Percentiles rank a stretch among this genome's conserved stretches.
Conservation (phyloP, 2,888 invertebrate species). For the Megamerina dolium region DNA sequence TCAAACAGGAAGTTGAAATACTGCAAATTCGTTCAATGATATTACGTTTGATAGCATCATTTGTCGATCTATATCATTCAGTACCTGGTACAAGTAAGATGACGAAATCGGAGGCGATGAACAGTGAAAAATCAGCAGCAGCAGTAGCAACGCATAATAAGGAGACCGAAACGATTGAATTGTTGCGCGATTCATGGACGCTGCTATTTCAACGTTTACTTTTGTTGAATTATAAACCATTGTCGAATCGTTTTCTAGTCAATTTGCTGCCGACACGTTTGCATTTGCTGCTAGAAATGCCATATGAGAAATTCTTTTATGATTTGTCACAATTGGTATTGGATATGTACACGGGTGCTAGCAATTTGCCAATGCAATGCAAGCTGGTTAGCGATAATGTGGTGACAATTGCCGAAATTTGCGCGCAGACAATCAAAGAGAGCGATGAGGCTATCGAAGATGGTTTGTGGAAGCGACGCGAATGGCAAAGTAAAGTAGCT, state of each 20-base stretch:
- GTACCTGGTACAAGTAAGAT: conserved; percentile 15
- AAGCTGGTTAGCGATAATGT: conserved; percentile 40
- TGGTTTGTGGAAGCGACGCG: conserved; percentile 51
- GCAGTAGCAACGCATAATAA: conserved; percentile 11
- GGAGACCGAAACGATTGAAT: conserved; percentile 35
- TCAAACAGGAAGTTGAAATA: conserved; percentile 44
- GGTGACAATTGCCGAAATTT: conserved; percentile 32
- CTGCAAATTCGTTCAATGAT: conserved; percentile 42
- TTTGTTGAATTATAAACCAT: conserved; percentile 37
- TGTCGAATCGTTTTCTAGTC: conserved; percentile 47
- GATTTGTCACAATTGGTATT: conserved; percentile 43
- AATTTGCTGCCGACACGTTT: conserved; percentile 48
- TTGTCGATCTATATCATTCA: conserved; percentile 43
- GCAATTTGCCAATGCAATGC: conserved; percentile 35
- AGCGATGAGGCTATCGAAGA: conserved; percentile 48
- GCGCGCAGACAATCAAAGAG: conserved; percentile 42
- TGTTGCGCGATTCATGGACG: conserved; percentile 41
- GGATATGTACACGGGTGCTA: conserved; percentile 42
- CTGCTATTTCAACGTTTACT: conserved; percentile 41
- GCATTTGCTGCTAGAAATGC: conserved; percentile 41
- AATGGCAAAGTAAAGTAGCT: conserved; percentile 54
- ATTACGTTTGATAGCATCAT: conserved; percentile 42
- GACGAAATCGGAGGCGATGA: background rate
- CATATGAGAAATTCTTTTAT: conserved; percentile 46
- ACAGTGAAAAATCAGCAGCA: background rate